Evolutionary conservation across 2,113 vertebrate genomes (phyloP).

Genomic region (Regulus satrapa): DNA sequence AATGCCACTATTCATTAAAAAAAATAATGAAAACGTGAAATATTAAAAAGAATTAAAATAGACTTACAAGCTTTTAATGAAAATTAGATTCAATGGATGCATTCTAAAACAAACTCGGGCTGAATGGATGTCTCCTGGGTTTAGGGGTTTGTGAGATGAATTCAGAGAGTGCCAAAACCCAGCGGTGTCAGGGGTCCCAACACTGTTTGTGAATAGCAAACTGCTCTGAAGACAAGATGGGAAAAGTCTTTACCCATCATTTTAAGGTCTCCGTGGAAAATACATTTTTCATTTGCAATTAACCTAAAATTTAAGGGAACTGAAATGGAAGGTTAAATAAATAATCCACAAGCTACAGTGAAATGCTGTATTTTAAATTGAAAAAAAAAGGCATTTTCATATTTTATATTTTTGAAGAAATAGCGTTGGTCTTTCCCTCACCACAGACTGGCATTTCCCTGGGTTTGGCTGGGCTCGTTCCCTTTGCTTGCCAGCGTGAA

Average conservation of each 20-base stretch:
- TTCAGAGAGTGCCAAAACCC: neutral
- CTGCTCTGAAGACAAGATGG: neutral
- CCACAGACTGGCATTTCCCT: neutral
- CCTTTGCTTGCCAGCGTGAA: neutral
- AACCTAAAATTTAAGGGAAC: neutral
- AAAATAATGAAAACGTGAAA: neutral
- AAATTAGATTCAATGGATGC: conserved; percentile 5
- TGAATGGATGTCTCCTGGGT: neutral
- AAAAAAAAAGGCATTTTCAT: fast-evolving
- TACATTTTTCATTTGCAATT: conserved; percentile 2
- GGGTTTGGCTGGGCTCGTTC: neutral
- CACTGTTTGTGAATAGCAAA: neutral
- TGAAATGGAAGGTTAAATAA: neutral
- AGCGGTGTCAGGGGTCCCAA: neutral
- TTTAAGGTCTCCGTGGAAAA: neutral
- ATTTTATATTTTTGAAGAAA: neutral
- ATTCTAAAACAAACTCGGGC: neutral
- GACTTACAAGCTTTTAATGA: conserved; percentile 6
- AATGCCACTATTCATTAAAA: neutral
- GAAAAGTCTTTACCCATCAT: neutral
- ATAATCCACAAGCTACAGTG: neutral
- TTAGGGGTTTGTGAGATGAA: neutral
- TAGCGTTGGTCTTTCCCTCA: neutral
- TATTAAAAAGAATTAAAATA: conserved; percentile 31
- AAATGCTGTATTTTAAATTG: neutral